These are phyloP conservation scores for Unio pictorum DNA, from an alignment of 2,888 invertebrate genomes.

Conservation along the genomic window DNA sequence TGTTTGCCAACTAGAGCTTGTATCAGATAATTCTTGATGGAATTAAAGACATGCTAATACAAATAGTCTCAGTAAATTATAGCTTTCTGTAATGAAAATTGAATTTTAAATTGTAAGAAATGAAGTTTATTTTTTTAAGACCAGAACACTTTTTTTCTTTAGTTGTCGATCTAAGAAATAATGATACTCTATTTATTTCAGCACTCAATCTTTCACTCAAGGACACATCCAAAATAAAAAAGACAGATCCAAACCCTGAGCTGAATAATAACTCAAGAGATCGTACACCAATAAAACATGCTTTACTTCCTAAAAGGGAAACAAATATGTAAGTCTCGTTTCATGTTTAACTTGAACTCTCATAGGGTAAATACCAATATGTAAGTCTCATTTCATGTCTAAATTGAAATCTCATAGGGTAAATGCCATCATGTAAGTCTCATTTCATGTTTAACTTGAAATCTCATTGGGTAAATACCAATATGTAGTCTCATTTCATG, in stretches of 20 bases:
- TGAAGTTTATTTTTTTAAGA: no score
- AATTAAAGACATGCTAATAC: no score
- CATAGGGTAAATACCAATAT: conserved; percentile 8
- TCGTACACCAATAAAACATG: conserved; percentile 79
- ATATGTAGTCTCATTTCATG: conserved; percentile 23
- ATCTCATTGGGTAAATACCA: neutral
- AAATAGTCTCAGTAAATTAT: no score
- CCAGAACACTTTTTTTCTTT: neutral
- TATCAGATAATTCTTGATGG: no score
- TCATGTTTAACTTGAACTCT: neutral
- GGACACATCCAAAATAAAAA: conserved; percentile 9
- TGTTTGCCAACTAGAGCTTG: no score
- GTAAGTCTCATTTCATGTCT: conserved; percentile 19
- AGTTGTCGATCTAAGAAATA: neutral
- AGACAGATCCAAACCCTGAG: conserved; percentile 4
- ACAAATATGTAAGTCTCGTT: conserved; percentile 29
- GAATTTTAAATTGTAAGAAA: no score
- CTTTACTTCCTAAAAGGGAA: conserved; percentile 82
- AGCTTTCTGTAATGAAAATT: no score
- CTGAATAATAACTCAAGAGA: conserved; percentile 11
- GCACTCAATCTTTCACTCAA: conserved; percentile 56
- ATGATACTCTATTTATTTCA: conserved; percentile 61
- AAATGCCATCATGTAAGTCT: no score
- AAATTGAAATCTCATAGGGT: no score
- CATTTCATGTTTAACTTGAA: no score